Evolutionary conservation across 2,113 vertebrate species (phyloP), one percentile per base, ranked within the genome.

Genomic region (Hippopotamus amphibius): DNA sequence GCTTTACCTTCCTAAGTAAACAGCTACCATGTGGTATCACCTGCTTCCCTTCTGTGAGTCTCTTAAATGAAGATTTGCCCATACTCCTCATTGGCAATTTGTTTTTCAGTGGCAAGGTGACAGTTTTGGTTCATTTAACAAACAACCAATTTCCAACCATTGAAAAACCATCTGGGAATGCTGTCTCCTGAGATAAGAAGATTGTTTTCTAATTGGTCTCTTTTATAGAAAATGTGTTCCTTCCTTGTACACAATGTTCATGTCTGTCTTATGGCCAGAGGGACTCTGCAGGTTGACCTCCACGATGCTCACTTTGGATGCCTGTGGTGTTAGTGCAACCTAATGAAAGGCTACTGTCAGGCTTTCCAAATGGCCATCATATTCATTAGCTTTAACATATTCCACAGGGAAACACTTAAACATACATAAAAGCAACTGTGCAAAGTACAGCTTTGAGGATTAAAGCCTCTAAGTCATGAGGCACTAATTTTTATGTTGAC

Each of bases 41-140:
- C 48, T 68, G 74, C 33, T 28, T 96, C 30, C 24, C 19, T 93
- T 93, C 55, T 80, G 6, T 68, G 50, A 83, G 57, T 90, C 28
- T 53, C 19, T 68, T 71, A 92, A 92, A 91, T 41, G 63, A 93
- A 76, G 68, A 71, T 13, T 83, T 87, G 11, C 37, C 57, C 61
- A 46, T 55, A 22, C 2, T 83, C 48, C 24, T 79, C 76, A 83
- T 2, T 33, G 17, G 46, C 21, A 77, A 88, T 90, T 90, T 94
- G 30, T 80, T 96, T 95, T 86, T 86, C 89, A 84, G 33, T 76
- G 59, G 95, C 79, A 95, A 92, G 43, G n/a, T 88, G 72, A 96
- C 46, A 83, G 87, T 37, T 92, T 84, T n/a, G 41, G n/a, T 92
- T 97, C 50, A 66, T 66, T 95, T 90, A 96, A 96, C 55, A 93